phyloP scores from a whole-genome alignment of 2,113 vertebrate genomes.

The Procavia capensis region DNA sequence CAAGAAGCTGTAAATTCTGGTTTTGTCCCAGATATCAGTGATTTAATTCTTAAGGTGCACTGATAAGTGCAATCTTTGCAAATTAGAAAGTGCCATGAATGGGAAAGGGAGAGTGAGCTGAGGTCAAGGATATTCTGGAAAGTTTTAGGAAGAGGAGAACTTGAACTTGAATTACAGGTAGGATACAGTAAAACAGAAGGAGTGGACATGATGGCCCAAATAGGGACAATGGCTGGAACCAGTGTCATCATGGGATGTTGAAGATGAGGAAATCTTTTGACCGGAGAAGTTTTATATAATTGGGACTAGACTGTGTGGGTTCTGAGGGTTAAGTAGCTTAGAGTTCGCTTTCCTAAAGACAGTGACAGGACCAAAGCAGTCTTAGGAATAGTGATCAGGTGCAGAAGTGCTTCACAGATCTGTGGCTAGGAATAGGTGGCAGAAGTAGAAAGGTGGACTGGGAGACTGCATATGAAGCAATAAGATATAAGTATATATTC shows the following conservation, averaged over 20 bases:
- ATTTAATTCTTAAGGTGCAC: conserved; percentile 12
- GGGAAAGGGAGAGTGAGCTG: not conserved
- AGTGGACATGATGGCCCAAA: not conserved
- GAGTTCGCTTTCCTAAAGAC: not conserved
- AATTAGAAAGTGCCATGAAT: not conserved
- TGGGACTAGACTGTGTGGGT: not conserved
- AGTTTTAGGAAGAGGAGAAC: not conserved
- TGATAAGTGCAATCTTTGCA: not conserved
- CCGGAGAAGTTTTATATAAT: not conserved
- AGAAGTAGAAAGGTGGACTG: not conserved
- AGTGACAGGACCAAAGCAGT: not conserved
- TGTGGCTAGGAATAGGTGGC: not conserved
- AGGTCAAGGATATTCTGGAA: not conserved
- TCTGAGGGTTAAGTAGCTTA: not conserved
- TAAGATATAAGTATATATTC: not conserved
- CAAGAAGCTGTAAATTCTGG: not conserved
- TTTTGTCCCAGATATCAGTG: not conserved
- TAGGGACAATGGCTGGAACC: not conserved
- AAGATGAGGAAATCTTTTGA: not conserved
- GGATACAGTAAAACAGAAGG: not conserved
- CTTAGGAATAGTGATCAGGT: not conserved
- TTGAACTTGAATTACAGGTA: not conserved
- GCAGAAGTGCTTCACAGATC: not conserved
- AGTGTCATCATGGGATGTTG: not conserved
- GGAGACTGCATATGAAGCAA: not conserved